Evolutionary conservation across 2,797 vertebrate species (phyloP), one percentile per base, ranked within the genome.

Genomic region (Fringilla coelebs): DNA sequence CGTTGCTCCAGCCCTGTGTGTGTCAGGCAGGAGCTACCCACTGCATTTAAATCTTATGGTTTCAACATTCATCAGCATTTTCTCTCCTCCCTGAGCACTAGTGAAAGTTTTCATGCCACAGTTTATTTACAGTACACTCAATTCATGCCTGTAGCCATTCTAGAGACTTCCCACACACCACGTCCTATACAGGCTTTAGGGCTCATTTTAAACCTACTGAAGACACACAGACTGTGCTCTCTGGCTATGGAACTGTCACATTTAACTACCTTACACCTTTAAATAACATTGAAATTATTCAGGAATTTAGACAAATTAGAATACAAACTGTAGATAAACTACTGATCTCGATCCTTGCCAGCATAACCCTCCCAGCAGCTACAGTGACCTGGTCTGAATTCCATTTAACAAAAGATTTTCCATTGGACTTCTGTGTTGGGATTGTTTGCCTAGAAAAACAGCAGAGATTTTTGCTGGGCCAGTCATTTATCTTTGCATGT

Each of bases 91-190:
- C 48, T 60, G 46, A 49, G 66, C 29, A 46, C 21, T 19, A 38
- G 40, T 72, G 70, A 75, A 89, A 92, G 66, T 94, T 93, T 80
- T 58, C 52, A 52, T 73, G 60, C 26, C 46, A 75, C 40, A 68
- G 68, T 91, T 92, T 95, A 96, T 94, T 95, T 92, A 89, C 85
- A 85, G 54, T 62, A 55, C 18, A 62, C 61, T 83, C 82, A 84
- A 45, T 88, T 92, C 84, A 78, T 72, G 75, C 89, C 79, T 93
- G 51, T 36, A 92, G 89, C 82, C 43, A 86, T 91, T 40, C 55
- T 40, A 88, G 55, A 79, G 85, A 72, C 52, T 83, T 62, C 49
- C 75, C 61, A 71, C 51, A 74, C 32, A 74, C 40, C 20, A 82
- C 78, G 63, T 24, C n/a, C 58, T 58, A 38, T 5, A 66, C 74